Percentiles rank a stretch among this genome's conserved stretches.
Conservation (phyloP, 2,797 vertebrate genomes). For the Miichthys miiuy region DNA sequence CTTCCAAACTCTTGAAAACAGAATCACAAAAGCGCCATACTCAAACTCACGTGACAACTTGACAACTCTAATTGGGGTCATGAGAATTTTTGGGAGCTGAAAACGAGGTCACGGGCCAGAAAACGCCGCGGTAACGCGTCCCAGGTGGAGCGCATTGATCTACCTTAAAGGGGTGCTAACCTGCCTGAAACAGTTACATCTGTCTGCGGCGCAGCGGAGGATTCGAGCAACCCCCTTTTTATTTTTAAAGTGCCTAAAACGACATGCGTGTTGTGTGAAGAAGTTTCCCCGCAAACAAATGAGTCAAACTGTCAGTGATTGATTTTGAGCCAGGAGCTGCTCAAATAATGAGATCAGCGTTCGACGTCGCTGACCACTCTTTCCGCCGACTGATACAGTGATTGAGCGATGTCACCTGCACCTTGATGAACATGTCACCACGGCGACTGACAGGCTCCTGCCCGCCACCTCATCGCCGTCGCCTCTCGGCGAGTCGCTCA, state of each 20-base stretch:
- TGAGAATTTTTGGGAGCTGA: conserved; percentile 57
- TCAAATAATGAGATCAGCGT: conserved; percentile 60
- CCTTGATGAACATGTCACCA: conserved; percentile 78
- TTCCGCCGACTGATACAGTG: conserved; percentile 50
- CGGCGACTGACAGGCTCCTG: conserved; percentile 57
- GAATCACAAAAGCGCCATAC: conserved; percentile 22
- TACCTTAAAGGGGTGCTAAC: conserved; percentile 5
- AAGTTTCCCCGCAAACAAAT: conserved; percentile 13
- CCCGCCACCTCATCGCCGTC: conserved; percentile 44
- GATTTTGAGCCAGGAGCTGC: conserved; percentile 40
- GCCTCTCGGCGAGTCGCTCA: conserved; percentile 48
- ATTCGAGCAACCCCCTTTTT: background rate
- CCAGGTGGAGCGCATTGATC: conserved; percentile 41
- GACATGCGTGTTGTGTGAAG: no score
- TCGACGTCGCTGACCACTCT: conserved; percentile 60
- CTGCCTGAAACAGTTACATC: background rate
- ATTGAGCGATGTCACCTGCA: conserved; percentile 73
- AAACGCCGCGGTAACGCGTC: conserved; percentile 16
- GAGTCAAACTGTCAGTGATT: conserved; percentile 54
- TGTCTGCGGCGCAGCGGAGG: background rate
- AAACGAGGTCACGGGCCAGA: conserved; percentile 47
- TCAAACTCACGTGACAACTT: conserved; percentile 42
- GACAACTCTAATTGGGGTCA: conserved; percentile 54
- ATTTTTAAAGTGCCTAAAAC: no score
- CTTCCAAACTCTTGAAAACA: conserved; percentile 23